A percentile compares a stretch with the other conserved stretches of the same genome.
Evolutionary conservation across 1,140 invertebrate species (phyloP).

Genomic region (Calosoma granatense): DNA sequence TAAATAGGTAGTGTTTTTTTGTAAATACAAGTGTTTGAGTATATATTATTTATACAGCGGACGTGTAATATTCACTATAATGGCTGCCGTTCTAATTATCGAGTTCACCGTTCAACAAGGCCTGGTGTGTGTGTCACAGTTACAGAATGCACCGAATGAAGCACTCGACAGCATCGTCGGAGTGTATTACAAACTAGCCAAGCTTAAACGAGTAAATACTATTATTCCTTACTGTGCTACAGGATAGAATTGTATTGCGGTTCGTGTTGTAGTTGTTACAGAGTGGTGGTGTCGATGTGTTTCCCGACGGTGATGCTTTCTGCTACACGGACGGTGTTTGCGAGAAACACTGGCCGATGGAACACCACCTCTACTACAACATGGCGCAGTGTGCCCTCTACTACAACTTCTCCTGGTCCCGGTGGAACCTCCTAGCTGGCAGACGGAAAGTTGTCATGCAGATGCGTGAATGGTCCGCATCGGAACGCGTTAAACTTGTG

Average conservation of each 20-base stretch:
- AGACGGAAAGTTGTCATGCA: slow-evolving; percentile 60
- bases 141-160: slow-evolving; percentile 45
- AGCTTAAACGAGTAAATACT: slow-evolving; percentile 39
- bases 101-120: slow-evolving; percentile 56
- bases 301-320: slow-evolving; percentile 74
- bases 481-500: neutral
- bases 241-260: slow-evolving; percentile 7
- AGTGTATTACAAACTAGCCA: slow-evolving; percentile 40
- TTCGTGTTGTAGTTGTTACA: slow-evolving; percentile 51
- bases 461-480: slow-evolving; percentile 44
- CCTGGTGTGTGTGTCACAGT: slow-evolving; percentile 41
- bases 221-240: slow-evolving; percentile 10
- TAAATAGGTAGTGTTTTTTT: too few relatives aligned
- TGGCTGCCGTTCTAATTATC: slow-evolving; percentile 54
- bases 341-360: slow-evolving; percentile 62
- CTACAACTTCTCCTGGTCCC: slow-evolving; percentile 79
- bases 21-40: neutral
- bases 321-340: slow-evolving; percentile 68
- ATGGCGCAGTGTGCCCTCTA: slow-evolving; percentile 66
- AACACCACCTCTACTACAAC: slow-evolving; percentile 71
- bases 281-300: slow-evolving; percentile 74
- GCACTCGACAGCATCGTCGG: slow-evolving; percentile 44
- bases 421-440: slow-evolving; percentile 67
- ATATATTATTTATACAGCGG: slow-evolving; percentile 37
- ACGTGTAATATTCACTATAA: slow-evolving; percentile 49